Conservation (phyloP, 1,140 invertebrate genomes). For the Mizuhopecten yessoensis region DNA sequence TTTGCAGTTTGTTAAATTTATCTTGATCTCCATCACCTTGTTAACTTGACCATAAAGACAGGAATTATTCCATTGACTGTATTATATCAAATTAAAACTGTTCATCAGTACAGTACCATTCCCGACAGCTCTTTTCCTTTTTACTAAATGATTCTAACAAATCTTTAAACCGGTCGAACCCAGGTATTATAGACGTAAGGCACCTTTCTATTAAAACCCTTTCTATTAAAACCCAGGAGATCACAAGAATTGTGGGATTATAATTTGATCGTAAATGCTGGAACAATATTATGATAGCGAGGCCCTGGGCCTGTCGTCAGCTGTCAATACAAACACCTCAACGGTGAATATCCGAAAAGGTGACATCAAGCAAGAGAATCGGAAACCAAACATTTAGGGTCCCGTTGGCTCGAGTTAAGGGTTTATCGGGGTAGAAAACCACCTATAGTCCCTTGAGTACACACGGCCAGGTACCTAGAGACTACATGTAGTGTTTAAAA, state of each 20-base stretch:
- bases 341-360: neutral
- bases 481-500: neutral
- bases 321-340: neutral
- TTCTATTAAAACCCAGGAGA: neutral
- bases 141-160: neutral
- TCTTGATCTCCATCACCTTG: no score
- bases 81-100: neutral
- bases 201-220: neutral
- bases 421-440: neutral
- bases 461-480: constrained; percentile 2
- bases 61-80: neutral
- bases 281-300: constrained; percentile 11
- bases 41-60: neutral
- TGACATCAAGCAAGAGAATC: neutral
- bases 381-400: neutral
- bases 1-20: no score
- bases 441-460: neutral
- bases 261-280: neutral
- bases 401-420: neutral
- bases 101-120: neutral
- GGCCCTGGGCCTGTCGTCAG: neutral
- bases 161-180: neutral
- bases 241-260: constrained; percentile 17
- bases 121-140: neutral
- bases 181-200: neutral